Base-by-base conservation (phyloP, 2,888 invertebrate genomes). In the Anarsia innoxiella region DNA sequence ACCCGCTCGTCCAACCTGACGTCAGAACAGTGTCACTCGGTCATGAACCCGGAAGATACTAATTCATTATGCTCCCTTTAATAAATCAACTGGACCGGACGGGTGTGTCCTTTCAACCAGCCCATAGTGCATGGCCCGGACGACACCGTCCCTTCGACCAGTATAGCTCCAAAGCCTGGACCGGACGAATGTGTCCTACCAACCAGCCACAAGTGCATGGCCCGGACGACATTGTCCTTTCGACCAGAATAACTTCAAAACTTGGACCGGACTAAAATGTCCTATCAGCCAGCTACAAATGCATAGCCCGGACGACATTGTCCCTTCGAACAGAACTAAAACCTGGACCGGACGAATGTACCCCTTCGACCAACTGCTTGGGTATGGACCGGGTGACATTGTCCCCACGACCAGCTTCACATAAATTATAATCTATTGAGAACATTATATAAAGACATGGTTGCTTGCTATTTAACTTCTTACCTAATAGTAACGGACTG, bases 71-170 rank as follows among this genome's bases (percentile, higher is more conserved):
- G 19, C 19, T 19, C n/a, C n/a, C n/a, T n/a, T 19, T 8, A 19
- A 19, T 8, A 3, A 19, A 19, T 8, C 28, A 12, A 12, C 23
- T 31, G 15, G 30, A 13, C 30, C 30, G 30, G 30, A 30, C 30
- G 15, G 14, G 16, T 27, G 26, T 12, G 36, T 29, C 36, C 36
- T 10, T 36, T 33, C 33, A 14, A 33, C 25, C 25, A 25, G 9
- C 14, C 11, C n/a, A 19, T 12, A 8, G 12, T 5, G 30, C 16
- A n/a, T 32, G 19, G 32, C 12, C 37, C 23, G 39, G 34, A 27
- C 39, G 16, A 28, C 19, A 28, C 12, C 8, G 29, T 36, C 31
- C 31, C 8, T 30, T 16, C 30, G 16, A 30, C 30, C 30, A 30
- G 6, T 5, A n/a, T n/a, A 4, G n/a, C 25, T 25, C 33, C 2